A percentile compares a stretch with the other conserved stretches of the same genome.
Conservation (phyloP, 2,797 vertebrate genomes). For the Xyrichtys novacula region DNA sequence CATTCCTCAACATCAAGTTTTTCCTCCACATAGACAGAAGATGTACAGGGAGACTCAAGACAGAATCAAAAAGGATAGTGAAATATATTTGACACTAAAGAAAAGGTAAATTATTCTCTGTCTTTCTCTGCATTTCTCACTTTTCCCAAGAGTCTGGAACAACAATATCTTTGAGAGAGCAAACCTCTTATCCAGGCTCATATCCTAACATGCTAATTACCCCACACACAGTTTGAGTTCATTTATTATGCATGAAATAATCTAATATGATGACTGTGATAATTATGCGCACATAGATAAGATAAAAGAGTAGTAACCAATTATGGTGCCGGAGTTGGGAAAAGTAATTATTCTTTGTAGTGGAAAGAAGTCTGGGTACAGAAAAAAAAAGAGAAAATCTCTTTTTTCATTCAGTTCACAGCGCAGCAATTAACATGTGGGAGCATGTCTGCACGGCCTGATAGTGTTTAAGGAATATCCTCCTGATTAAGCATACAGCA, state of each 20-base stretch:
- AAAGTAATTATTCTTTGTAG: constrained; percentile 85
- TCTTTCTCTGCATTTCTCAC: constrained; percentile 36
- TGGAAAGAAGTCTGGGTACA: constrained; percentile 61
- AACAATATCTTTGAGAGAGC: constrained; percentile 57
- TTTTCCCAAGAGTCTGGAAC: constrained; percentile 70
- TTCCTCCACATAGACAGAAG: background rate
- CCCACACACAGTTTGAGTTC: constrained; percentile 81
- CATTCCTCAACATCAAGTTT: constrained; percentile 6
- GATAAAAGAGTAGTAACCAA: constrained; percentile 85
- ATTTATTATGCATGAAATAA: constrained; percentile 87
- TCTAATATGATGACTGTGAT: constrained; percentile 85
- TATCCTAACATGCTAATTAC: constrained; percentile 84
- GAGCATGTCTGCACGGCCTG: constrained; percentile 45
- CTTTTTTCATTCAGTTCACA: constrained; percentile 37
- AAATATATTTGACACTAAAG: background rate
- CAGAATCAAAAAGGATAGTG: background rate
- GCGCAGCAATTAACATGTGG: constrained; percentile 62
- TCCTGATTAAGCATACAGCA: constrained; percentile 41
- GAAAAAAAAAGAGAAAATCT: background rate
- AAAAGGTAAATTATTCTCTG: constrained; percentile 8
- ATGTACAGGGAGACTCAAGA: background rate
- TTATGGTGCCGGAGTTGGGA: constrained; percentile 76
- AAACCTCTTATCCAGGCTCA: constrained; percentile 68
- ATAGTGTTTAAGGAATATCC: constrained; percentile 50
- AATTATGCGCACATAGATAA: constrained; percentile 84